Base-by-base conservation (phyloP, 2,888 invertebrate species). In the Hofmannophila pseudospretella region DNA sequence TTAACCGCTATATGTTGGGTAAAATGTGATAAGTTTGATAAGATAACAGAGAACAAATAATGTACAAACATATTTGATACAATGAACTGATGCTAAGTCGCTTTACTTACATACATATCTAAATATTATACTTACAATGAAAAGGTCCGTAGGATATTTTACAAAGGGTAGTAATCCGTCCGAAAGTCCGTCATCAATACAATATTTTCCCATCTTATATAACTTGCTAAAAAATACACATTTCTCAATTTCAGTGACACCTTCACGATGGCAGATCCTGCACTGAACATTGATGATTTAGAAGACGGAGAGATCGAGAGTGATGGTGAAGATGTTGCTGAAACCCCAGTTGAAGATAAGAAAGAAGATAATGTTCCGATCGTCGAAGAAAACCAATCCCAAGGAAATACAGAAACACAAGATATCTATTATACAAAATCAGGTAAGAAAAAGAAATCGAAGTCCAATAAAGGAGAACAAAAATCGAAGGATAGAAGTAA, bases 301-400 rank as follows among this genome's bases (percentile, higher is more conserved):
- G 96, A 96, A 79, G 96, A 96, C 67, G 96, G 96, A 32, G 96
- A 96, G 76, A 95, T 96, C 52, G 94, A 94, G 53, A 88, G 89
- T 41, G 89, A 89, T 46, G 88, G 86, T 20, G 88, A 88, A 54
- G 82, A 84, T 47, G 54, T 55, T 28, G 44, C 49, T 4, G 76
- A 75, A 49, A 37, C 47, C 53, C 51, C 57, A 39, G 55, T 51
- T 44, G 67, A 73, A 45, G 64, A 55, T 8, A 66, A 63, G 44
- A 50, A 48, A 46, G 47, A 65, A 51, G 57, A 74, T 54, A 28
- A n/a, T 30, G 25, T 42, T 30, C 34, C 36, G 45, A 53, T 39
- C 5, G 32, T 35, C 25, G 49, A 57, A 38, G 56, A 52, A 23
- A 48, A 48, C 42, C 34, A 26, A 31, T 22, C 41, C 39, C 28